Evolutionary conservation across 2,113 vertebrate species (phyloP), one percentile per base, ranked within the genome.

Genomic region (Hipposideros armiger): DNA sequence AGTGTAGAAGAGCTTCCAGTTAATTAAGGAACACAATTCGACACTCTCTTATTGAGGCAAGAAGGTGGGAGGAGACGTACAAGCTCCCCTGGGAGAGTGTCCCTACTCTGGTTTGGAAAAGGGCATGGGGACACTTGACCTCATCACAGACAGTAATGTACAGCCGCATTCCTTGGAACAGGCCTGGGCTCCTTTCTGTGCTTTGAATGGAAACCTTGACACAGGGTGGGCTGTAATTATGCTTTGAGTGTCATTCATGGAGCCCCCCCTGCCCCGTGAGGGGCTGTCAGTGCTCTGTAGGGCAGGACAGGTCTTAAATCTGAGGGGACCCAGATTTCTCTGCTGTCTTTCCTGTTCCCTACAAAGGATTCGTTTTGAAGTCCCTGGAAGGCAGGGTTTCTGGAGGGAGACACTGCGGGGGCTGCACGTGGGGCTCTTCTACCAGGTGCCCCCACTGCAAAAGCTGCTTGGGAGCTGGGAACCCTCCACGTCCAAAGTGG

Each of bases 191-290:
- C 50, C n/a, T 86, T 50, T 62, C 0, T 3, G 40, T 14, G 24
- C 66, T 87, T 2, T 19, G 15, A 30, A 72, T 13, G 47, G 62
- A 69, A 70, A 11, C 11, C 14, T 56, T 26, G 60, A 17, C 50
- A 3, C 50, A 2, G 5, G 17, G 10, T 2, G 4, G 67, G n/a
- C 11, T 36, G 6, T n/a, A 2, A 7, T 15, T 2, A 15, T 4
- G 4, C n/a, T 22, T 10, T 6, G 20, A 56, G 47, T 30, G n/a
- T 16, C 4, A 16, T 4, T 26, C 5, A 17, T 24, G 13, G 47
- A 24, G 11, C 20, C 56, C 13, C 36, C 36, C 36, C 36, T 36
- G 36, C 36, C 28, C 36, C 32, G 32, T 24, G 1, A 13, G 42
- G 50, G 36, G 19, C 9, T 28, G 14, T 32, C 81, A 70, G 20